Evolutionary conservation across 2,888 invertebrate genomes (phyloP).

Genomic region (Xestobium rufovillosum): DNA sequence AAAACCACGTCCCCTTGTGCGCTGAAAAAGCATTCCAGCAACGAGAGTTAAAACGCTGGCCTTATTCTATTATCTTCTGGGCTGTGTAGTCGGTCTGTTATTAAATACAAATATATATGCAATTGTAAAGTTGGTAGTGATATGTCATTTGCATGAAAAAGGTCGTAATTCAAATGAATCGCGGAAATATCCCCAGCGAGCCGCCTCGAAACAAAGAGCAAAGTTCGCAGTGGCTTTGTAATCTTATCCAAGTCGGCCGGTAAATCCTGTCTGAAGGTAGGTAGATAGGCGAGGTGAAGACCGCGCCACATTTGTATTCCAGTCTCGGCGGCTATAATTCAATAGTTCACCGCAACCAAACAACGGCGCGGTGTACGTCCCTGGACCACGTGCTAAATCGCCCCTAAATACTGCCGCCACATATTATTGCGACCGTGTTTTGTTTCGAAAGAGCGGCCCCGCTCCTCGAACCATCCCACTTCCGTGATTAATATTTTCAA

Average conservation of each 20-base stretch:
- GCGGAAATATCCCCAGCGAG: conserved; percentile 6
- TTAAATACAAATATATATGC: background rate
- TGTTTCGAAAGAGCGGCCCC: background rate
- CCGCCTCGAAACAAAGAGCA: conserved; percentile 6
- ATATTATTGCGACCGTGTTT: no score
- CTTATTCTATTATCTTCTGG: no score
- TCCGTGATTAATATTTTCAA: conserved; percentile 33
- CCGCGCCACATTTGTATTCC: conserved; percentile 1
- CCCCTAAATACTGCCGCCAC: conserved; percentile 6
- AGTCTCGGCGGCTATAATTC: background rate
- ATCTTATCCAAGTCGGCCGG: conserved; percentile 27
- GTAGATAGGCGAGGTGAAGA: no score
- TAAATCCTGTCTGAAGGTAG: conserved; percentile 28
- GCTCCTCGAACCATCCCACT: conserved; percentile 1
- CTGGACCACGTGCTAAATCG: conserved; percentile 9
- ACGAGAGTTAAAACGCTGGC: no score
- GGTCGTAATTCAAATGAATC: conserved; percentile 4
- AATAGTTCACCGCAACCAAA: conserved; percentile 17
- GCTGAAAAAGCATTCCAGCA: no score
- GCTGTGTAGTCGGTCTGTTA: no score
- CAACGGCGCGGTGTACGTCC: conserved; percentile 3
- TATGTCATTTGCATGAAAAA: conserved; percentile 2
- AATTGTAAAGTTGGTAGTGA: background rate
- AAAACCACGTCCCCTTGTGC: no score
- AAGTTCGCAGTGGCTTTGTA: conserved; percentile 25